Evolutionary conservation across 2,888 invertebrate genomes (phyloP).

Genomic region (Acleris cristana): DNA sequence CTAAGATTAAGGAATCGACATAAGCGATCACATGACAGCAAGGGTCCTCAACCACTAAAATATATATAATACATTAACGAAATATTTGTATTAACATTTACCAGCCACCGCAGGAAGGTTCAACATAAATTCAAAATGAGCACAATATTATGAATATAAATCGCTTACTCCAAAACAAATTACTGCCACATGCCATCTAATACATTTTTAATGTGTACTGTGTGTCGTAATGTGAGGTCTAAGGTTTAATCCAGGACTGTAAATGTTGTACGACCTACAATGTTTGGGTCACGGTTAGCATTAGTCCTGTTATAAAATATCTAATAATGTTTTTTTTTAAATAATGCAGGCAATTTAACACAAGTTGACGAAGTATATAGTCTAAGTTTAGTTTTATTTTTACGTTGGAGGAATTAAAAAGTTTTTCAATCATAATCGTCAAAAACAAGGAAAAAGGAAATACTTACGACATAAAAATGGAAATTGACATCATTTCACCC

Average conservation of each 20-base stretch:
- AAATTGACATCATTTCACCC: no score
- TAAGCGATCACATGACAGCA: no score
- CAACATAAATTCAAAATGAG: constrained; percentile 4
- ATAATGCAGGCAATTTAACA: no score
- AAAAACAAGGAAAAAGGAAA: no score
- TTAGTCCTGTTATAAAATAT: background rate
- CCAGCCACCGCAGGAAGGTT: background rate
- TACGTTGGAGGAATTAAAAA: no score
- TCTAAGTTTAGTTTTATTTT: no score
- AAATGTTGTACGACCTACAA: background rate
- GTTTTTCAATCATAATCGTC: no score
- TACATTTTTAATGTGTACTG: constrained; percentile 23
- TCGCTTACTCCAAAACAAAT: constrained; percentile 5
- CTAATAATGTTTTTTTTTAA: background rate
- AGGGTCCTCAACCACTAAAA: no score
- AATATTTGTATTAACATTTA: background rate
- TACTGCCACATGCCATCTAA: constrained; percentile 13
- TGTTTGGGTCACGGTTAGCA: background rate
- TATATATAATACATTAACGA: no score
- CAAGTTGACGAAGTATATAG: no score
- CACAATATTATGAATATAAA: constrained; percentile 2
- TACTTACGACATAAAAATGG: no score
- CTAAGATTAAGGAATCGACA: no score
- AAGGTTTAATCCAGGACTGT: background rate
- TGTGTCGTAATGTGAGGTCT: constrained; percentile 8